Evolutionary conservation across 2,888 invertebrate species (phyloP).

Genomic region (Rhagonycha lutea): DNA sequence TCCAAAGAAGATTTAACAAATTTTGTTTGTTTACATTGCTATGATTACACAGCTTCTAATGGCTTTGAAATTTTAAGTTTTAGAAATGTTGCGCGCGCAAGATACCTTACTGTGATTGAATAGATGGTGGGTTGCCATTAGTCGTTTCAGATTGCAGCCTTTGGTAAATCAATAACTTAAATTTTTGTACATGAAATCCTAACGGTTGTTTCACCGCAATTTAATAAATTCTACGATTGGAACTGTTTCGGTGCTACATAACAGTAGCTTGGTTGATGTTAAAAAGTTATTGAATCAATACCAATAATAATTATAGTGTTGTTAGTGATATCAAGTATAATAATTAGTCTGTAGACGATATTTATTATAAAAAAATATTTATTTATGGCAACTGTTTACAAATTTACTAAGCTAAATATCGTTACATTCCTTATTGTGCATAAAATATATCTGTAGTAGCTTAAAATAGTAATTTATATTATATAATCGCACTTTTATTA

Average conservation of each 20-base stretch:
- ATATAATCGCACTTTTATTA: slow-evolving; percentile 44
- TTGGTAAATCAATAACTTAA: not conserved
- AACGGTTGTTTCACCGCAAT: not conserved
- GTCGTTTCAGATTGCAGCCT: too few species aligned
- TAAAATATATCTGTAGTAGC: slow-evolving; percentile 26
- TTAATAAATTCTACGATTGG: not conserved
- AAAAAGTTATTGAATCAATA: not conserved
- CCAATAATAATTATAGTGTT: slow-evolving; percentile 9
- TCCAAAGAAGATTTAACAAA: too few species aligned
- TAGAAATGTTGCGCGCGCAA: too few species aligned
- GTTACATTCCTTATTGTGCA: slow-evolving; percentile 43
- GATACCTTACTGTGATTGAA: too few species aligned
- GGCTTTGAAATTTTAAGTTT: too few species aligned
- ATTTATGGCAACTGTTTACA: slow-evolving; percentile 34
- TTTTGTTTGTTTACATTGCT: too few species aligned
- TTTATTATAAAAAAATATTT: slow-evolving; percentile 28
- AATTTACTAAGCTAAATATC: slow-evolving; percentile 31
- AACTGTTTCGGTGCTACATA: not conserved
- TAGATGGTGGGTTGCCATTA: too few species aligned
- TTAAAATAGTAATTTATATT: slow-evolving; percentile 38
- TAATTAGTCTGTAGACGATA: slow-evolving; percentile 13
- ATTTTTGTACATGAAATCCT: not conserved
- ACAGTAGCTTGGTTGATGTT: not conserved
- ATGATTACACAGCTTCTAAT: too few species aligned
- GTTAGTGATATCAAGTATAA: slow-evolving; percentile 25